Evolutionary conservation across 1,140 invertebrate genomes (phyloP), one percentile per base, ranked within the genome.

Genomic region (Rhysida immarginata): DNA sequence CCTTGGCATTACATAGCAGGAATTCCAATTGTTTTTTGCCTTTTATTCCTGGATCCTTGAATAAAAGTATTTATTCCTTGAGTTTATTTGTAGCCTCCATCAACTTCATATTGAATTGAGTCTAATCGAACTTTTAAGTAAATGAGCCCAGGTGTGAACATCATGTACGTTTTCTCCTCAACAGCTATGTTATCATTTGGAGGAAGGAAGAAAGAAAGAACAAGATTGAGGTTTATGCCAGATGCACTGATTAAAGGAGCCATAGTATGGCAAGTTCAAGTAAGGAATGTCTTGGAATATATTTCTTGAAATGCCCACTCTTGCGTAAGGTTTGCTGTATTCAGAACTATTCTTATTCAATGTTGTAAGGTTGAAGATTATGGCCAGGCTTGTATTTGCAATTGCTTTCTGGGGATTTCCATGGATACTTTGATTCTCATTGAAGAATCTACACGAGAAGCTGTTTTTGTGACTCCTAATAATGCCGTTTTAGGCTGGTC

Each of bases 401-500:
- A 91, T 58, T 89, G 87, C 66, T 82, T 89, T 57, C 73, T 96
- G 54, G 92, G 85, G 0, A 82, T 96, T 54, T 92, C 88, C 20
- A 76, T 82, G 13, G 90, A 95, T 64, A 85, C 82, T 1, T 73
- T 96, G 45, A 87, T 94, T 23, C 70, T 96, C 13, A 78, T 96
- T 43, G 90, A 96, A 69, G 83, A 90, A 64, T 76, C 73, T 52
- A 81, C 83, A 0, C 76, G 85, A 53, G 84, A 90, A 68, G 84
- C 90, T 24, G 79, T 95, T 11, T 90, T 94, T 62, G 86, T 87
- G 13, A 78, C 87, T 18, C 86, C 90, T 0, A 89, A 85, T 61
- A 80, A 80, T 61, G 81, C 82, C 24, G 78, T 96, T 48, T 76
- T 96, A 18, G 84, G 84, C n/a, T 87, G 84, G 84, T 79, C 82